Percentiles rank a stretch among this genome's conserved stretches.
phyloP scores from a whole-genome alignment of 2,113 vertebrate genomes.

The Pterocles burchelli region DNA sequence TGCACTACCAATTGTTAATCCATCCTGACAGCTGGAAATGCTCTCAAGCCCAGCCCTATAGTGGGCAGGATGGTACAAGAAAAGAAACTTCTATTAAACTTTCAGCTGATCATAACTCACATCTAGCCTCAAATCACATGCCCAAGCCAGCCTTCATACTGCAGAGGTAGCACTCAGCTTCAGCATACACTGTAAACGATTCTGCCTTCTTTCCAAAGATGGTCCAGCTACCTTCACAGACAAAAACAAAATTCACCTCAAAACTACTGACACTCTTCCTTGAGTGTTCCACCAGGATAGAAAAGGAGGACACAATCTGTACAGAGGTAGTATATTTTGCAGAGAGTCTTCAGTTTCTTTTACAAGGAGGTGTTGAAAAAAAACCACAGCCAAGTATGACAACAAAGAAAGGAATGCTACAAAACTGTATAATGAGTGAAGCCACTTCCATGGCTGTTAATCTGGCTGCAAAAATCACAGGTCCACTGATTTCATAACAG shows the following conservation, averaged over 20 bases:
- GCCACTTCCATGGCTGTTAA: neutral
- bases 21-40: neutral
- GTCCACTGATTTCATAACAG: neutral
- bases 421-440: neutral
- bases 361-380: neutral
- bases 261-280: neutral
- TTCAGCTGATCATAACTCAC: neutral
- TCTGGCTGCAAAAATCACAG: neutral
- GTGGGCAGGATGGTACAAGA: conserved; percentile 14
- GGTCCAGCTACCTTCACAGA: neutral
- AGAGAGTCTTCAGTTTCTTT: neutral
- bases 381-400: neutral
- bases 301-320: neutral
- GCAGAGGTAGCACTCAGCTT: neutral
- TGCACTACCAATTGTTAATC: neutral
- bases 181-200: neutral
- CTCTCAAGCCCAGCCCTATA: neutral
- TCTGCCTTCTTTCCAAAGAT: neutral
- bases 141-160: neutral
- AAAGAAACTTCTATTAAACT: neutral
- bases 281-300: neutral
- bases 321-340: neutral
- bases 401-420: conserved; percentile 9
- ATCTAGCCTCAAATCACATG: neutral
- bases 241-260: neutral